Conservation (phyloP, 2,888 invertebrate species). For the Sinodicranocentrus sp. region DNA sequence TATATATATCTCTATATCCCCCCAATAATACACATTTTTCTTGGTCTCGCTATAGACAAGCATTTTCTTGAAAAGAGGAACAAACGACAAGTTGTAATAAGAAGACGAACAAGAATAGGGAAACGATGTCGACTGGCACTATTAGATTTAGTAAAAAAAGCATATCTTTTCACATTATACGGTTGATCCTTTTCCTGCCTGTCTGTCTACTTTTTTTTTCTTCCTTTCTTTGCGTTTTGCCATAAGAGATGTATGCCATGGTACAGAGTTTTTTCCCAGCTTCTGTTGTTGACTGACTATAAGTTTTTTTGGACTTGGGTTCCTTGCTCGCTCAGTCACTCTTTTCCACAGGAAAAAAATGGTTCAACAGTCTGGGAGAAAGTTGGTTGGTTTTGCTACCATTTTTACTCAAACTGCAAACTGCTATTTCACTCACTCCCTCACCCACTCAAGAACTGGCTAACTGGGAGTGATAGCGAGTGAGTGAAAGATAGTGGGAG, state of each 20-base stretch:
- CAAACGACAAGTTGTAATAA: constrained; percentile 50
- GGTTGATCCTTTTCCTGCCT: constrained; percentile 44
- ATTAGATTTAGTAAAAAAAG: constrained; percentile 51
- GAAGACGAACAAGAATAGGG: constrained; percentile 41
- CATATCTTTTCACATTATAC: constrained; percentile 47
- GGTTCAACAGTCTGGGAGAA: constrained; percentile 23
- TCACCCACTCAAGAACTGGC: not conserved
- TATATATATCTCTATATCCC: not conserved
- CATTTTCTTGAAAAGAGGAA: constrained; percentile 6
- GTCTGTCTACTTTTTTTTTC: constrained; percentile 43
- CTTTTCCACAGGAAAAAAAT: not conserved
- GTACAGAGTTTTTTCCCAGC: not conserved
- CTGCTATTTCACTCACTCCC: constrained; percentile 17
- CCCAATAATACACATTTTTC: not conserved
- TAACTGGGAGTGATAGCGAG: not conserved
- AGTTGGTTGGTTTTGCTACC: not conserved
- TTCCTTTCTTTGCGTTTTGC: not conserved
- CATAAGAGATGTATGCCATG: not conserved
- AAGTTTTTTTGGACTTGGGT: not conserved
- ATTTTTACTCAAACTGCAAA: not conserved
- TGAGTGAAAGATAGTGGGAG: not conserved
- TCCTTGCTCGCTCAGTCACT: not conserved
- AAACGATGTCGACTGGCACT: constrained; percentile 48
- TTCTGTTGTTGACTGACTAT: constrained; percentile 26
- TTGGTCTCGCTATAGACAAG: not conserved